A percentile compares a stretch with the other conserved stretches of the same genome.
phyloP scores from a whole-genome alignment of 2,888 invertebrate genomes.

The Tachina grossa region DNA sequence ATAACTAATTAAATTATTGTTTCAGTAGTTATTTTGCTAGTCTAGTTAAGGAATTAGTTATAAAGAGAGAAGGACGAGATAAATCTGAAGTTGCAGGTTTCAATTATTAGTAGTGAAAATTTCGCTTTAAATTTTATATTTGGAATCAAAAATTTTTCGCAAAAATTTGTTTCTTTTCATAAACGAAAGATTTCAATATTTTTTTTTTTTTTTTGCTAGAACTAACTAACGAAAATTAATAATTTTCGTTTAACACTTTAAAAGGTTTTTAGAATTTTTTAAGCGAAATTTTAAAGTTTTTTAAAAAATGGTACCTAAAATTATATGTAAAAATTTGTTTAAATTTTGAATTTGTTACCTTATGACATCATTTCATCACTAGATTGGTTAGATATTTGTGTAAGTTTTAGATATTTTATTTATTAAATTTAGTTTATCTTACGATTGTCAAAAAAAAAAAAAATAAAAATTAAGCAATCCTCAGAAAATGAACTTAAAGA shows the following conservation, averaged over 20 bases:
- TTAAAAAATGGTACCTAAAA: too few relatives aligned
- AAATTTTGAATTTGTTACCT: not conserved
- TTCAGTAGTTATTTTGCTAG: conserved; percentile 5
- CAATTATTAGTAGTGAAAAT: not conserved
- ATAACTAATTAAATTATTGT: conserved; percentile 17
- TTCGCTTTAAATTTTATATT: not conserved
- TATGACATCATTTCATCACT: not conserved
- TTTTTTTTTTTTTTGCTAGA: too few relatives aligned
- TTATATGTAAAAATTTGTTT: too few relatives aligned
- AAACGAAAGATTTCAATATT: too few relatives aligned
- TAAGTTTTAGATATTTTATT: not conserved
- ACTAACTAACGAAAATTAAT: too few relatives aligned
- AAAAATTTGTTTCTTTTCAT: too few relatives aligned
- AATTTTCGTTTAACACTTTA: too few relatives aligned
- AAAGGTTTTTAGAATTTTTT: too few relatives aligned
- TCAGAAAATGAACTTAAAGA: not conserved
- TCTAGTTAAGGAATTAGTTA: not conserved
- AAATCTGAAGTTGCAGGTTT: not conserved
- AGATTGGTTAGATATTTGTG: not conserved
- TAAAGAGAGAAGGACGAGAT: not conserved
- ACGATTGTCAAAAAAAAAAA: not conserved
- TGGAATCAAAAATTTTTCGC: not conserved
- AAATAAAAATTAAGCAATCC: conserved; percentile 13
- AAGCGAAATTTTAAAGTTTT: too few relatives aligned
- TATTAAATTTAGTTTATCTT: conserved; percentile 10